These are phyloP conservation scores for Pyxicephalus adspersus DNA, from an alignment of 2,113 vertebrate species.

Conservation along the genomic window DNA sequence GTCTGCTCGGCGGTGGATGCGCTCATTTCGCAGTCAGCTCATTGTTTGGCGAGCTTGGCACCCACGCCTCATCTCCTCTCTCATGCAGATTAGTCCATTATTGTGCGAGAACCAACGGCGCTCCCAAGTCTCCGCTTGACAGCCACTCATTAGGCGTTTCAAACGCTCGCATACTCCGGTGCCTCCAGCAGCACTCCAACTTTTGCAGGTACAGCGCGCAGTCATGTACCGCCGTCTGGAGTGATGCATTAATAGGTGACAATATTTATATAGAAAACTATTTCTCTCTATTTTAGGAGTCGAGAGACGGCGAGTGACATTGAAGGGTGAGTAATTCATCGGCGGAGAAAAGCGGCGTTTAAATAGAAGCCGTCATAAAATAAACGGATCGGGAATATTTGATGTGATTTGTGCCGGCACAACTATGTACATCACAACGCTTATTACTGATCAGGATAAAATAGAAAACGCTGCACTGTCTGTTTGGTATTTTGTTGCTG, in stretches of 20 bases:
- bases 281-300: slow-evolving; percentile 11
- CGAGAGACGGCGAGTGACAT: slow-evolving; percentile 27
- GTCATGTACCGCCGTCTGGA: slow-evolving; percentile 14
- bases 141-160: slow-evolving; percentile 55
- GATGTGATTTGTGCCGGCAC: background rate
- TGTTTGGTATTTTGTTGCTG: no score
- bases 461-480: no score
- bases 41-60: slow-evolving; percentile 21
- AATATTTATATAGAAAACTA: slow-evolving; percentile 40
- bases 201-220: slow-evolving; percentile 15
- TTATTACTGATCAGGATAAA: background rate
- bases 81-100: slow-evolving; percentile 57
- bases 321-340: slow-evolving; percentile 43
- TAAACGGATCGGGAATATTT: background rate
- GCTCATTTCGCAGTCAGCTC: slow-evolving; percentile 50
- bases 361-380: background rate
- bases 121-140: slow-evolving; percentile 44
- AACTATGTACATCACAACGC: background rate
- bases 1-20: slow-evolving; percentile 8
- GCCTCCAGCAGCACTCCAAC: background rate
- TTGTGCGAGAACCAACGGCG: slow-evolving; percentile 32
- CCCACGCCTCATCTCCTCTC: slow-evolving; percentile 47
- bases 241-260: slow-evolving; percentile 39
- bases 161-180: slow-evolving; percentile 31
- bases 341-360: background rate